These are phyloP conservation scores for Anguilla anguilla DNA, from an alignment of 2,797 vertebrate species.

Conservation along the genomic window DNA sequence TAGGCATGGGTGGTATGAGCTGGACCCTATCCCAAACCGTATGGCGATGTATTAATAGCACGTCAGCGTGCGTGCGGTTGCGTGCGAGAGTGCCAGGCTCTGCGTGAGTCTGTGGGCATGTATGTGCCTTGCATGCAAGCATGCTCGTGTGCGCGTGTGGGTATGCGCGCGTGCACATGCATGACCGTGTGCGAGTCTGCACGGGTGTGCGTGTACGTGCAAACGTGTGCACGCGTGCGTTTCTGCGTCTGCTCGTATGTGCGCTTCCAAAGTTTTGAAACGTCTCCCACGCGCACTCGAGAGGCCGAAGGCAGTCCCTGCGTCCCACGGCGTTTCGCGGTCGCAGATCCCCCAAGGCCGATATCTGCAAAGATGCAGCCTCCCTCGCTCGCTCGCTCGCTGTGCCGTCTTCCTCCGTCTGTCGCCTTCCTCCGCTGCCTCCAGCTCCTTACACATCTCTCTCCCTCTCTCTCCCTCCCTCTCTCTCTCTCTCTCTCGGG, in stretches of 20 bases:
- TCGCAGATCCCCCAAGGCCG: neutral
- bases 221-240: conserved; percentile 20
- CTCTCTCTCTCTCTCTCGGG: neutral
- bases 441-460: neutral
- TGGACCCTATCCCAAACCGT: conserved; percentile 7
- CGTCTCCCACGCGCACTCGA: neutral
- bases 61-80: neutral
- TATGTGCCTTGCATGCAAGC: conserved; percentile 21
- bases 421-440: neutral
- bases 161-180: conserved; percentile 23
- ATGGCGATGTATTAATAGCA: conserved; percentile 28
- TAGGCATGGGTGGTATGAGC: neutral
- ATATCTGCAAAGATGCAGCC: neutral
- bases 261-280: neutral
- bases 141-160: conserved; percentile 1
- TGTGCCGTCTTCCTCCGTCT: neutral
- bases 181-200: conserved; percentile 35
- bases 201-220: conserved; percentile 37
- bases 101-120: neutral
- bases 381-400: neutral
- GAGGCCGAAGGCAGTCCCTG: neutral
- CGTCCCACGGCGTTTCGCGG: neutral
- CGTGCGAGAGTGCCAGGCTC: conserved; percentile 1
- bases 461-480: neutral
- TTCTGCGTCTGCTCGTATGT: conserved; percentile 39